These are phyloP conservation scores for Girardia tigrina DNA, from an alignment of 2,888 invertebrate species.

Conservation along the genomic window DNA sequence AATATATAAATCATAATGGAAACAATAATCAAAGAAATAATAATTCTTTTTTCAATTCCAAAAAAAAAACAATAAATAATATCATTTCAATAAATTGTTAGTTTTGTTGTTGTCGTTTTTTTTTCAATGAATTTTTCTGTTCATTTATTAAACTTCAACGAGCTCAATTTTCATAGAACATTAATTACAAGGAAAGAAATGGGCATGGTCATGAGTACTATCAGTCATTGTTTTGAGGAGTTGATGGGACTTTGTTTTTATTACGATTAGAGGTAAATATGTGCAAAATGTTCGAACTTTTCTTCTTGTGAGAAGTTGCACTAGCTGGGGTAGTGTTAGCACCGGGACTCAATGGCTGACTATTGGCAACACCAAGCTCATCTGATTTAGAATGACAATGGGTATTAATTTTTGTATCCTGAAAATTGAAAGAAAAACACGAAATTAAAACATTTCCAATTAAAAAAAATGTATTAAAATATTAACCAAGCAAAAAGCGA, in stretches of 20 bases:
- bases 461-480: too few species aligned
- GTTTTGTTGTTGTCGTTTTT: too few species aligned
- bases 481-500: too few species aligned
- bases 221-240: slow-evolving; percentile 23
- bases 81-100: too few species aligned
- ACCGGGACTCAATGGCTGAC: slow-evolving; percentile 23
- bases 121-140: too few species aligned
- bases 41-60: too few species aligned
- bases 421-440: too few species aligned
- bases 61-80: too few species aligned
- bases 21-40: too few species aligned
- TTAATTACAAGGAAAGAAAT: slow-evolving; percentile 18
- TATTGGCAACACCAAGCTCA: slow-evolving; percentile 23
- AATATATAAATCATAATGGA: too few species aligned
- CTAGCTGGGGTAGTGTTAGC: slow-evolving; percentile 1
- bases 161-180: slow-evolving; percentile 11
- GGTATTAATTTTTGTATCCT: slow-evolving; percentile 6
- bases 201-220: slow-evolving; percentile 23
- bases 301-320: slow-evolving; percentile 10
- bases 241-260: slow-evolving; percentile 9
- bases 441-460: too few species aligned
- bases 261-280: slow-evolving; percentile 14
- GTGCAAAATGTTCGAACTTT: slow-evolving; percentile 11
- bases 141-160: too few species aligned
- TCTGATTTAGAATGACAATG: slow-evolving; percentile 23